Percentiles rank a stretch among this genome's conserved stretches.
Conservation (phyloP, 2,888 invertebrate species). For the Brachylomia viminalis region DNA sequence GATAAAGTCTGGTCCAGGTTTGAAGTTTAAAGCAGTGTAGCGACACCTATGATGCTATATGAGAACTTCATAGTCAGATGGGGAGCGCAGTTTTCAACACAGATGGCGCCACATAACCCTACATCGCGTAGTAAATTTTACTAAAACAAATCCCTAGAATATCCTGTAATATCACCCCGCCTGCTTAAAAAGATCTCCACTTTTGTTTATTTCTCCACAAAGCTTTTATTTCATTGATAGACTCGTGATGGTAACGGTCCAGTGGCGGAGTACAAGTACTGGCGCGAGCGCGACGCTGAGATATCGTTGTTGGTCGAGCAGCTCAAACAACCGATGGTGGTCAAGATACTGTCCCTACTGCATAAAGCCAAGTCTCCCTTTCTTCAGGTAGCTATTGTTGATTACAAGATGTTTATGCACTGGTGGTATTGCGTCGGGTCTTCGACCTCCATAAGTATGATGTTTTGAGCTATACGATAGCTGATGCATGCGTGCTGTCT, state of each 20-base stretch:
- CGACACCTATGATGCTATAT: slow-evolving; percentile 5
- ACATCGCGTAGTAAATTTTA: neutral
- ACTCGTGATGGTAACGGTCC: slow-evolving; percentile 93
- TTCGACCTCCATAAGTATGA: neutral
- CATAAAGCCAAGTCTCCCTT: slow-evolving; percentile 89
- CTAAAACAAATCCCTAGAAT: too few relatives aligned
- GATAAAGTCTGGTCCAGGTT: neutral
- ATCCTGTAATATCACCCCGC: neutral
- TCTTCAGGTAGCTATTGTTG: slow-evolving; percentile 78
- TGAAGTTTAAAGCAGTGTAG: neutral
- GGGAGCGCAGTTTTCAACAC: neutral
- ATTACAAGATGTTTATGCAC: neutral
- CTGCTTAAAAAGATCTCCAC: neutral
- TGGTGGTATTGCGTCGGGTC: neutral
- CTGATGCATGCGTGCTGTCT: neutral
- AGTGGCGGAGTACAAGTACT: slow-evolving; percentile 96
- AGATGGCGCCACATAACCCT: slow-evolving; percentile 12
- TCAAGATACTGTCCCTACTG: slow-evolving; percentile 91
- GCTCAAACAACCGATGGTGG: slow-evolving; percentile 93
- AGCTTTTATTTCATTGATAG: slow-evolving; percentile 60
- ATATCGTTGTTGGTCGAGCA: slow-evolving; percentile 95
- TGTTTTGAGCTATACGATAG: neutral
- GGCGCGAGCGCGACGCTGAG: slow-evolving; percentile 95
- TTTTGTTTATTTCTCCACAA: neutral
- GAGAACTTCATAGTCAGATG: neutral